phyloP scores from a whole-genome alignment of 2,797 vertebrate genomes.

The Monodelphis domestica region DNA sequence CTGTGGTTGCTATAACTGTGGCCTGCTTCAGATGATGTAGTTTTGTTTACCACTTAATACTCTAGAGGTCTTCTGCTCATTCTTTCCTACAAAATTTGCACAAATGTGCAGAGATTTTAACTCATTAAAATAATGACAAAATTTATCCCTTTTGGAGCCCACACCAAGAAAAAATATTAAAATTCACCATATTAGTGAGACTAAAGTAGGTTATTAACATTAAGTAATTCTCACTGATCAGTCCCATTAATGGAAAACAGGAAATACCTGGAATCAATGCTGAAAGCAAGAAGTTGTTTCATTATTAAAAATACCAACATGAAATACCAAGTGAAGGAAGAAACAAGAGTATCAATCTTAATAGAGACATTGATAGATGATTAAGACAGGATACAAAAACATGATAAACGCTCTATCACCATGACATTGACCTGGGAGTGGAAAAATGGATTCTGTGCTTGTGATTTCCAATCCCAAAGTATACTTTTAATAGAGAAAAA shows the following conservation, averaged over 20 bases:
- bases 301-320: constrained; percentile 81
- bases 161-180: constrained; percentile 41
- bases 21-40: constrained; percentile 16
- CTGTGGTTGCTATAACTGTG: constrained; percentile 3
- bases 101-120: constrained; percentile 66
- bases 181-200: neutral
- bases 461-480: constrained; percentile 47
- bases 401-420: constrained; percentile 67
- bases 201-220: neutral
- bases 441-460: constrained; percentile 40
- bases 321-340: constrained; percentile 80
- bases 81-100: constrained; percentile 56
- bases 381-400: constrained; percentile 69
- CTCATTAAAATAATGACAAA: constrained; percentile 8
- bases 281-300: constrained; percentile 83
- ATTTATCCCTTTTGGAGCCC: constrained; percentile 46
- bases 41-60: constrained; percentile 10
- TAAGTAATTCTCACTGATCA: constrained; percentile 51
- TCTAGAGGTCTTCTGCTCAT: constrained; percentile 26
- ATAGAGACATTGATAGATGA: constrained; percentile 86
- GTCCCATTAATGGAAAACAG: constrained; percentile 72
- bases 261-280: constrained; percentile 75
- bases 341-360: constrained; percentile 85
- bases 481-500: constrained; percentile 44
- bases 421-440: constrained; percentile 59